Percentiles rank a stretch among this genome's conserved stretches.
Evolutionary conservation across 2,888 invertebrate species (phyloP).

Genomic region (Tachina lurida): DNA sequence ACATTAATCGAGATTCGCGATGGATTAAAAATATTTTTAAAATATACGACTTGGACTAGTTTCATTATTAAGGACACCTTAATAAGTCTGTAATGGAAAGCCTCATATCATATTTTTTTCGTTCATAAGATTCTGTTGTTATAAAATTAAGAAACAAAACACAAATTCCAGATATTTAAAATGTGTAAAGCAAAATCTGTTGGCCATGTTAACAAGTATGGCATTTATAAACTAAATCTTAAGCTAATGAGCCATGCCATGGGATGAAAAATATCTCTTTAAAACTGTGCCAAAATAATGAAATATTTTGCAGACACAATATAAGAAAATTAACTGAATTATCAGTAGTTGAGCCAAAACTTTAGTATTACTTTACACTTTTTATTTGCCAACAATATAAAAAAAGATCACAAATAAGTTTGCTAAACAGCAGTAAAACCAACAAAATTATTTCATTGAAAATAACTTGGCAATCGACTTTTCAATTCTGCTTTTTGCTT

Average conservation of each 20-base stretch:
- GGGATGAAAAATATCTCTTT: neutral
- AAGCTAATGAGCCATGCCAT: slow-evolving; percentile 32
- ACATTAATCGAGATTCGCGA: no score
- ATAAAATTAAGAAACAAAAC: no score
- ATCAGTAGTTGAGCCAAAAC: slow-evolving; percentile 10
- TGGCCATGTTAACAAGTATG: slow-evolving; percentile 19
- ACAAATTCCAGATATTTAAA: slow-evolving; percentile 28
- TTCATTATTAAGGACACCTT: no score
- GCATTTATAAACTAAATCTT: neutral
- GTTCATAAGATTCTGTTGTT: no score
- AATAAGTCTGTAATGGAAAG: no score
- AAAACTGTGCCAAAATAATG: slow-evolving; percentile 38
- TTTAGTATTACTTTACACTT: slow-evolving; percentile 17
- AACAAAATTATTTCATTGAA: neutral
- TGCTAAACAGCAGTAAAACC: neutral
- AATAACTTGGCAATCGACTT: neutral
- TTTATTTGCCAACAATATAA: slow-evolving; percentile 20
- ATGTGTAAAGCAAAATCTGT: neutral
- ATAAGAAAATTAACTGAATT: slow-evolving; percentile 15
- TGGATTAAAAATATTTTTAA: no score
- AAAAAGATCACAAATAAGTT: neutral
- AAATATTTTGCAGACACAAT: slow-evolving; percentile 25
- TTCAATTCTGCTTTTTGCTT: neutral
- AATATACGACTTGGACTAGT: no score
- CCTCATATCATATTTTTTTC: no score